Base-by-base conservation (phyloP, 30 jellyfish, hydroid and myxozoan genomes). In the Pseudorhiza aurosa region DNA sequence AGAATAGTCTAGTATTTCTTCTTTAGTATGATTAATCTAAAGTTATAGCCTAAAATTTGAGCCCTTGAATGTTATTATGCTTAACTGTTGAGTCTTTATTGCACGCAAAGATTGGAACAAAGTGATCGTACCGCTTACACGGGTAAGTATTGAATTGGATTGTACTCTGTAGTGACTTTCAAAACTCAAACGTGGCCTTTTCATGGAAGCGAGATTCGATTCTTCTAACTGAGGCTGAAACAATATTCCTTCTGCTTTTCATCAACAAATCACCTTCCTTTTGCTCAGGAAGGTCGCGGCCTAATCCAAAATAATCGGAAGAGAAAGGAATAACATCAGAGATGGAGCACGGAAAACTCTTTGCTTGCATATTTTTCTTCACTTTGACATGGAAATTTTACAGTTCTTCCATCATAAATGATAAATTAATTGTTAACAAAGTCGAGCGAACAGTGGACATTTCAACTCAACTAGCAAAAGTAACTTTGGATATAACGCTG, bases 361-460 rank as follows among this genome's bases (percentile, higher is more conserved):
- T 51, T 42, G 35, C 57, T 33, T 44, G 70, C 43, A 69, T 32
- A 46, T 65, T 68, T 68, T 82, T 67, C 50, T 39, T 82, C 33
- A 33, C 58, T 55, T 22, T 82, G 7, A 17, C 56, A n/a, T 82
- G 70, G 62, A 18, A 65, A 56, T 68, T 82, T 68, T 21, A 27
- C 44, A 45, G 47, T 30, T 26, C 81, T 49, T 31, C 60, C 39
- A 14, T 75, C 43, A 45, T 91, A 35, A 77, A 71, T 53, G 88
- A 87, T 43, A 87, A 91, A 21, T 27, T 91, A 36, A 42, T 56
- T 40, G 68, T 91, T 31, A 58, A 55, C 45, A 91, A 91, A 75
- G 98, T 68, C 1, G 89, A 65, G 27, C 81, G 98, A 59, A 68
- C 98, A 17, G 84, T 91, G 35, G 98, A 91, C 73, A 68, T 82